Conservation (phyloP, 2,888 invertebrate genomes). For the Orchesellides sinensis region DNA sequence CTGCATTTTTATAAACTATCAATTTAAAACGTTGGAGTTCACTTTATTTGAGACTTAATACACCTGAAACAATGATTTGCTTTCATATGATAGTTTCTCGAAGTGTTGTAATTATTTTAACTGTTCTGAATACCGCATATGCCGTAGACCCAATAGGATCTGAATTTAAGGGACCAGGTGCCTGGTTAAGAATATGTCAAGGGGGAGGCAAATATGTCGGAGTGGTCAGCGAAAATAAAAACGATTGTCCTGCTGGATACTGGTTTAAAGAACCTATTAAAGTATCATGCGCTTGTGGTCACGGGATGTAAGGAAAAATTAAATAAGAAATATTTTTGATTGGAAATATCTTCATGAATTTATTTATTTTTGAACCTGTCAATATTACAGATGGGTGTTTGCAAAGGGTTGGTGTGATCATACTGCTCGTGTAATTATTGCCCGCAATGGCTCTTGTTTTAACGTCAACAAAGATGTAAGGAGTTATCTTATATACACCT, state of each 20-base stretch:
- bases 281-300: constrained; percentile 66
- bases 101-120: too few species aligned
- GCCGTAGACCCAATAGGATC: not conserved
- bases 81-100: too few species aligned
- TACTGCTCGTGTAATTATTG: constrained; percentile 50
- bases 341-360: not conserved
- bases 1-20: too few species aligned
- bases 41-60: too few species aligned
- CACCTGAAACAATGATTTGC: too few species aligned
- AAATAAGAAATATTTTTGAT: not conserved
- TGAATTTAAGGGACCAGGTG: constrained; percentile 40
- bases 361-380: not conserved
- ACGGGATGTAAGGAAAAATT: constrained; percentile 65
- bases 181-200: constrained; percentile 62
- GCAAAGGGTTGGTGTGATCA: constrained; percentile 69
- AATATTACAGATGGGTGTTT: constrained; percentile 59
- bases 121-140: too few species aligned
- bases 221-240: constrained; percentile 21
- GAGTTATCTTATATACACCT: not conserved
- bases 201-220: constrained; percentile 37
- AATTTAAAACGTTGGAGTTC: too few species aligned
- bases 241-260: constrained; percentile 61
- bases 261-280: constrained; percentile 62
- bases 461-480: constrained; percentile 57
- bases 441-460: constrained; percentile 55